These are phyloP conservation scores for Neria commutata DNA, from an alignment of 2,888 invertebrate genomes.

Conservation along the genomic window DNA sequence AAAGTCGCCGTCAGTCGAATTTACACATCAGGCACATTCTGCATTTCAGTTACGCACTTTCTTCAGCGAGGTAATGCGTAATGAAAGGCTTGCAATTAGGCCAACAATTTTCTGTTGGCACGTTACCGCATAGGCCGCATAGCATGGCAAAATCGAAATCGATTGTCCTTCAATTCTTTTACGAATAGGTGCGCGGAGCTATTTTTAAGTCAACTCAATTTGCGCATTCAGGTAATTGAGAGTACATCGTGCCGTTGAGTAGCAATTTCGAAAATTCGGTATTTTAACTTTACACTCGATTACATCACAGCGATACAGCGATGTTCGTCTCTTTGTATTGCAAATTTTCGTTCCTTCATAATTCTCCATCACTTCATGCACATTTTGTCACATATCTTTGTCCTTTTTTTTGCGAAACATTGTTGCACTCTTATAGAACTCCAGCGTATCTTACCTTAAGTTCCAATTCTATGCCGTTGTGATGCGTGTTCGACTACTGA, in stretches of 20 bases:
- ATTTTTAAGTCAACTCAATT: too few relatives aligned
- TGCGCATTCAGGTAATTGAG: too few relatives aligned
- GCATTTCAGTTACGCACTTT: too few relatives aligned
- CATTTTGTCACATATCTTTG: constrained; percentile 4
- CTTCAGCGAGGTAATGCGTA: too few relatives aligned
- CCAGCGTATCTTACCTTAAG: constrained; percentile 21
- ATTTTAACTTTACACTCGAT: constrained; percentile 22
- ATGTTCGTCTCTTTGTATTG: constrained; percentile 22
- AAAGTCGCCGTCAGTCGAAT: too few relatives aligned
- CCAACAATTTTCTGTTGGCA: not conserved
- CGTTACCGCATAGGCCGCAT: constrained; percentile 23
- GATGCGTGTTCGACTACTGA: too few relatives aligned
- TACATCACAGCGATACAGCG: constrained; percentile 11
- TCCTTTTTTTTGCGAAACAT: not conserved
- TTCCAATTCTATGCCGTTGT: too few relatives aligned
- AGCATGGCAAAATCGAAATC: constrained; percentile 23
- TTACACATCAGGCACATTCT: too few relatives aligned
- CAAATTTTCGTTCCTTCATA: constrained; percentile 30
- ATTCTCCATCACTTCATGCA: constrained; percentile 41
- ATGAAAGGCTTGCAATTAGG: too few relatives aligned
- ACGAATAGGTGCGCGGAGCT: constrained; percentile 4
- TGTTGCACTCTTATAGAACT: not conserved
- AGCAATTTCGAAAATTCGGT: constrained; percentile 10
- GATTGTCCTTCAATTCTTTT: constrained; percentile 3
- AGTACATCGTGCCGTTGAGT: too few relatives aligned